A percentile compares a stretch with the other conserved stretches of the same genome.
Evolutionary conservation across 2,888 invertebrate genomes (phyloP).

Genomic region (Acanthoscelides obtectus): DNA sequence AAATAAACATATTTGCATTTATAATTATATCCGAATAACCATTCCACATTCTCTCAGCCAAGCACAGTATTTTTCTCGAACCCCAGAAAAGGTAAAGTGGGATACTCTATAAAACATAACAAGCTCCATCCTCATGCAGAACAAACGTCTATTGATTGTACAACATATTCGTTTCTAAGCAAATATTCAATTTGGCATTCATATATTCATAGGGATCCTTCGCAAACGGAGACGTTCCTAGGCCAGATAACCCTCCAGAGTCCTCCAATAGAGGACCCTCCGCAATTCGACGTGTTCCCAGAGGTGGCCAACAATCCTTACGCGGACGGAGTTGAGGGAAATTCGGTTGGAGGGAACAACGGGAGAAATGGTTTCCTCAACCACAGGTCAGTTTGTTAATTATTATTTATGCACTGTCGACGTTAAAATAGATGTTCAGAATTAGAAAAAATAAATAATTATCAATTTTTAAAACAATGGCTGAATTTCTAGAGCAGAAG

Average conservation of each 20-base stretch:
- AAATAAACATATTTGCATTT: too few species aligned
- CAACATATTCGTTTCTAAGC: neutral
- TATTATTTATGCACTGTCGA: neutral
- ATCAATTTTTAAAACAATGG: too few species aligned
- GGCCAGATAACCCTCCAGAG: slow-evolving; percentile 60
- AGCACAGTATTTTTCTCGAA: too few species aligned
- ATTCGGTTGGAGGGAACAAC: slow-evolving; percentile 16
- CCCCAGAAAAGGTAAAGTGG: too few species aligned
- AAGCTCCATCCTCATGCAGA: neutral
- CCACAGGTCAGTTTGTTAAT: slow-evolving; percentile 23
- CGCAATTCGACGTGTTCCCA: slow-evolving; percentile 28
- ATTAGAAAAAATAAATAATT: too few species aligned
- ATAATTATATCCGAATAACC: too few species aligned
- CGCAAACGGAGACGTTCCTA: slow-evolving; percentile 59
- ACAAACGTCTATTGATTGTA: neutral
- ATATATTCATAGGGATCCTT: slow-evolving; percentile 46
- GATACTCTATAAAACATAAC: too few species aligned
- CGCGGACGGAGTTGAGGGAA: slow-evolving; percentile 13
- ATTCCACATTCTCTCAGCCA: too few species aligned
- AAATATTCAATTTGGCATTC: neutral
- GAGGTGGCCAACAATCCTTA: slow-evolving; percentile 21
- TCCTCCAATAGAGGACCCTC: slow-evolving; percentile 53
- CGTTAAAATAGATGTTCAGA: too few species aligned
- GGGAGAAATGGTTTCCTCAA: slow-evolving; percentile 31
- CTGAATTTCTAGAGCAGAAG: too few species aligned